These are phyloP conservation scores for Gallinago undulata DNA, from an alignment of 2,113 vertebrate species.

Conservation along the genomic window DNA sequence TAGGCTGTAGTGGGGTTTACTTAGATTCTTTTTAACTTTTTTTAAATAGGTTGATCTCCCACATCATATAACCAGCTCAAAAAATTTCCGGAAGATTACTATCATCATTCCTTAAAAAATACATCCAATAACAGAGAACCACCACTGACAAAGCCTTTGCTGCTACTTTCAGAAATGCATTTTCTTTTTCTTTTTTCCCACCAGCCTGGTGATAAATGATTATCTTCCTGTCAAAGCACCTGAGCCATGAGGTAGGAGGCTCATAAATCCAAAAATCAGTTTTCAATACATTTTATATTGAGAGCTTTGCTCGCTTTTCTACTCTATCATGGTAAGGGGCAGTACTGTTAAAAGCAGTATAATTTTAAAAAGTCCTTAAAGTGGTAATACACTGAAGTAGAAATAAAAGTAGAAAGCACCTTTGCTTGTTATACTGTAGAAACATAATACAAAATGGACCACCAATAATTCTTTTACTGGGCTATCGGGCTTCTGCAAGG, in stretches of 20 bases:
- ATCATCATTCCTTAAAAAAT: neutral
- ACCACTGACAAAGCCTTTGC: neutral
- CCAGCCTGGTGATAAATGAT: neutral
- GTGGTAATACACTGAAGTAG: neutral
- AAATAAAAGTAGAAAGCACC: slow-evolving; percentile 19
- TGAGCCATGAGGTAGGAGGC: neutral
- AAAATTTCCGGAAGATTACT: neutral
- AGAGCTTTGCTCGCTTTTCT: neutral
- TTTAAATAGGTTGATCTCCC: neutral
- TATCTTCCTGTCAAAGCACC: neutral
- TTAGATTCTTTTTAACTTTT: neutral
- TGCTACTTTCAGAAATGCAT: neutral
- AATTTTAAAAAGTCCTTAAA: neutral
- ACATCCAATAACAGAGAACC: neutral
- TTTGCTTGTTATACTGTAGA: slow-evolving; percentile 8
- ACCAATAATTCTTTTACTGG: slow-evolving; percentile 33
- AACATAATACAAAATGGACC: neutral
- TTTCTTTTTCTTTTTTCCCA: neutral
- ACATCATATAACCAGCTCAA: neutral
- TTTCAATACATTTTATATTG: neutral
- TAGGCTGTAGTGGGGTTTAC: neutral
- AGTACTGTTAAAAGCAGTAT: neutral
- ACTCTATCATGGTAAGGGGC: neutral
- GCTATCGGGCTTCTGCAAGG: slow-evolving; percentile 6
- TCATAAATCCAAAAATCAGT: neutral